Base-by-base conservation (phyloP, 1,140 invertebrate species). In the Papilio xuthus region DNA sequence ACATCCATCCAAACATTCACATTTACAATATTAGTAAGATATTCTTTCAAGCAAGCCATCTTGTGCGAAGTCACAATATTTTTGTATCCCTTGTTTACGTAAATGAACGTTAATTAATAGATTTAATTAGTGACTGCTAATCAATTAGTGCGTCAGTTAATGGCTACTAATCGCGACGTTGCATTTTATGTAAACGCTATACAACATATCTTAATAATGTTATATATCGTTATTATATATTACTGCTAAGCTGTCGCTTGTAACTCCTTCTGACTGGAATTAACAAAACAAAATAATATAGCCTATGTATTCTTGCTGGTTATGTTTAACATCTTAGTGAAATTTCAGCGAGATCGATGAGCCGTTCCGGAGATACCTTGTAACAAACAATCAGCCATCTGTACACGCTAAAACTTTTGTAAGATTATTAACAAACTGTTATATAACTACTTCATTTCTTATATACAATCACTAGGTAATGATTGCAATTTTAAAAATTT, bases 61-160 rank as follows among this genome's bases (percentile, higher is more conserved):
- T 4, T 60, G 73, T 63, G 32, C 53, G 74, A 76, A 23, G 53
- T 76, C n/a, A 12, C 53, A 60, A 76, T 76, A 76, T 76, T 37
- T 75, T 41, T 60, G 53, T 76, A 76, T 76, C 28, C 37, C 50
- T 60, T 76, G 74, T 76, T 60, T 53, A 76, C 73, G 73, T 32
- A 60, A 76, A 53, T 60, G 26, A 28, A 76, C 28, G 13, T 37
- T 76, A 76, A 60, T 76, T 76, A 76, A 76, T 76, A 76, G 28
- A 76, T 76, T 60, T 76, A 60, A 76, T 76, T 76, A 76, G 50
- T 1, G 28, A n/a, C 37, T n/a, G 50, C 32, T 76, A 60, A 76
- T 76, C 73, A 76, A 76, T 76, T 76, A 76, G 50, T 75, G 53
- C 18, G 37, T 75, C 6, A 76, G 73, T 37, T 76, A 60, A 75